A percentile compares a stretch with the other conserved stretches of the same genome.
phyloP scores from a whole-genome alignment of 37 sponge, comb jelly and placozoan species.

The Ianthella basta region DNA sequence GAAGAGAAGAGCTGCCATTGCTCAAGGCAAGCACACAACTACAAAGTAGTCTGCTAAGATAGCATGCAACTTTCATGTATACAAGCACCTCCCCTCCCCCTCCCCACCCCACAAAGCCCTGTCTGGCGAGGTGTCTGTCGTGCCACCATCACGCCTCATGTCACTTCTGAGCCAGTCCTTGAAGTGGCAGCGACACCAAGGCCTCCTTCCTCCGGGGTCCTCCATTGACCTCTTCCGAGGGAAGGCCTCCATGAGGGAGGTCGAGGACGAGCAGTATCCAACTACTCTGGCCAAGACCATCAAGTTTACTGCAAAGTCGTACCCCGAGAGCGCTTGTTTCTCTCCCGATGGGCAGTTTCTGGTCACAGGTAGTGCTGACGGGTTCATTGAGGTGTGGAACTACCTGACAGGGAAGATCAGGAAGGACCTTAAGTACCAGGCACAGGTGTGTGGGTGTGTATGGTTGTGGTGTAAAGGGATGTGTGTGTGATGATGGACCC shows the following conservation, averaged over 20 bases:
- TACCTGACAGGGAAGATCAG: conserved; percentile 98
- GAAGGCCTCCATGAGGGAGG: conserved; percentile 79
- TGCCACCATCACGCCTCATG: conserved; percentile 93
- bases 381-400: conserved; percentile 99
- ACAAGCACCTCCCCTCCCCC: background rate
- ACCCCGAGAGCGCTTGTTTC: conserved; percentile 87
- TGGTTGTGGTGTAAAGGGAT: no score
- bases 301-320: conserved; percentile 93
- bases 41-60: background rate
- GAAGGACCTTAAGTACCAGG: conserved; percentile 98
- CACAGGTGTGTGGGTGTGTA: conserved; percentile 62
- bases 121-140: conserved; percentile 96
- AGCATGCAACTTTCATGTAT: background rate
- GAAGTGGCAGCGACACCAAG: conserved; percentile 99
- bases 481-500: background rate
- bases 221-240: conserved; percentile 71
- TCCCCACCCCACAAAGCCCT: conserved; percentile 54
- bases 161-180: conserved; percentile 94
- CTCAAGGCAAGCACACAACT: conserved; percentile 59
- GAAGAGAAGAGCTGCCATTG: conserved; percentile 91
- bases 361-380: conserved; percentile 96
- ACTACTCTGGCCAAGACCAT: conserved; percentile 86
- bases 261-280: conserved; percentile 96
- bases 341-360: conserved; percentile 99
- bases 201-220: conserved; percentile 75